Evolutionary conservation across 2,888 invertebrate species (phyloP).

Genomic region (Scaptodrosophila latifasciaeformis): DNA sequence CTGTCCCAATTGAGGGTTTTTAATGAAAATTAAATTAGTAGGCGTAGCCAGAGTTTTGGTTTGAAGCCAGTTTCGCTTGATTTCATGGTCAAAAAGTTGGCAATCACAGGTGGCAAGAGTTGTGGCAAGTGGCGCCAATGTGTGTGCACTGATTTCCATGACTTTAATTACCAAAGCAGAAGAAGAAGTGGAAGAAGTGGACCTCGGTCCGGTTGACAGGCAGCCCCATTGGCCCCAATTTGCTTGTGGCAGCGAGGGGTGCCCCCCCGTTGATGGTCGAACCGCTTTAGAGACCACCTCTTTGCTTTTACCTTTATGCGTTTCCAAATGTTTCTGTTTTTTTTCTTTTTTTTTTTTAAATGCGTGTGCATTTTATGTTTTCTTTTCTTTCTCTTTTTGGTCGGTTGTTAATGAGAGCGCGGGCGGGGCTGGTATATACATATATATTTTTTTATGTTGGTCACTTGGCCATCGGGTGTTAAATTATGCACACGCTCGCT

Average conservation of each 20-base stretch:
- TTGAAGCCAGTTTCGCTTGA: too few relatives aligned
- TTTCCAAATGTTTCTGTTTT: not conserved
- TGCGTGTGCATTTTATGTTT: not conserved
- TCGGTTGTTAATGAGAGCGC: not conserved
- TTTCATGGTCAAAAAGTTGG: too few relatives aligned
- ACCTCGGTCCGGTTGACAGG: slow-evolving; percentile 1
- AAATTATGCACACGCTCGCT: slow-evolving; percentile 29
- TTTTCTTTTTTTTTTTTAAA: not conserved
- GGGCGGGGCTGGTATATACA: too few relatives aligned
- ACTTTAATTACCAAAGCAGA: slow-evolving; percentile 40
- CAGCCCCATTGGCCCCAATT: slow-evolving; percentile 52
- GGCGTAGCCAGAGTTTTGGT: too few relatives aligned
- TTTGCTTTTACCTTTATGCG: not conserved
- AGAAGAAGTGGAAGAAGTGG: slow-evolving; percentile 31
- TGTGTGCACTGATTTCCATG: slow-evolving; percentile 50
- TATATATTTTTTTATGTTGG: too few relatives aligned
- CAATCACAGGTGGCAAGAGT: too few relatives aligned
- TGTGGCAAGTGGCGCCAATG: too few relatives aligned
- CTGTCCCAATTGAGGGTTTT: too few relatives aligned
- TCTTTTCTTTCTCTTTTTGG: too few relatives aligned
- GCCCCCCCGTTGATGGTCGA: slow-evolving; percentile 36
- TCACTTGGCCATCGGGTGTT: slow-evolving; percentile 14
- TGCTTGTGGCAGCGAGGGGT: slow-evolving; percentile 3
- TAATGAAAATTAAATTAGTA: too few relatives aligned
- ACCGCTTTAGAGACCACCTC: slow-evolving; percentile 7